Evolutionary conservation across 2,113 vertebrate genomes (phyloP).

Genomic region (Mesoclemmys tuberculata): DNA sequence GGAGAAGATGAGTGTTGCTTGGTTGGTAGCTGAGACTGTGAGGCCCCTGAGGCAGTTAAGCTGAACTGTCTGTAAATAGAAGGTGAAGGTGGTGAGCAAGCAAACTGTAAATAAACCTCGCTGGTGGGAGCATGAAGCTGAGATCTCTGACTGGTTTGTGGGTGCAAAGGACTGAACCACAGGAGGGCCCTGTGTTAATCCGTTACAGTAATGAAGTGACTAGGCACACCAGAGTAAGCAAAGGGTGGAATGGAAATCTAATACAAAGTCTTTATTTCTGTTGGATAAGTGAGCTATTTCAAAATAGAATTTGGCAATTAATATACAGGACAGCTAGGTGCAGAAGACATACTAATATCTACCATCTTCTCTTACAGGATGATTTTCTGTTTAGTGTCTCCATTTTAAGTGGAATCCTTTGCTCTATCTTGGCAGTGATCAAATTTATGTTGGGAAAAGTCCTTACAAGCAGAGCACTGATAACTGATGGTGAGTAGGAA

Average conservation of each 20-base stretch:
- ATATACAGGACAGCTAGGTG: not conserved
- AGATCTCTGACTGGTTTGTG: no score
- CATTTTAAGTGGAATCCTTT: constrained; percentile 93
- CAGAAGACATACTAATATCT: constrained; percentile 38
- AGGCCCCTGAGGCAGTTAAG: no score
- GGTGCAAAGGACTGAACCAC: no score
- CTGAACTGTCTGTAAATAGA: no score
- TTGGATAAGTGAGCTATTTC: not conserved
- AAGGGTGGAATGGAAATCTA: not conserved
- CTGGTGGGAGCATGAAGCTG: no score
- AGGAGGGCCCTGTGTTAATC: no score
- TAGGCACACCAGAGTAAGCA: not conserved
- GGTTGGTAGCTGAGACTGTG: no score
- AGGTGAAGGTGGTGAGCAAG: no score
- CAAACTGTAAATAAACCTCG: no score
- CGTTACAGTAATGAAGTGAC: not conserved
- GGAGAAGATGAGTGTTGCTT: no score
- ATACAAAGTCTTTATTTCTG: not conserved
- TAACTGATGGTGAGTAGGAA: constrained; percentile 92
- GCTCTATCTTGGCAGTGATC: constrained; percentile 88
- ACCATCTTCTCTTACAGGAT: constrained; percentile 81
- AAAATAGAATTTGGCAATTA: not conserved
- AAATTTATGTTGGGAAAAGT: constrained; percentile 97
- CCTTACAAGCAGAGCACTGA: constrained; percentile 95
- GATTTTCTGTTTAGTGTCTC: constrained; percentile 97